Conservation (phyloP, 2,113 vertebrate species). For the Heterotilapia buettikoferi region DNA sequence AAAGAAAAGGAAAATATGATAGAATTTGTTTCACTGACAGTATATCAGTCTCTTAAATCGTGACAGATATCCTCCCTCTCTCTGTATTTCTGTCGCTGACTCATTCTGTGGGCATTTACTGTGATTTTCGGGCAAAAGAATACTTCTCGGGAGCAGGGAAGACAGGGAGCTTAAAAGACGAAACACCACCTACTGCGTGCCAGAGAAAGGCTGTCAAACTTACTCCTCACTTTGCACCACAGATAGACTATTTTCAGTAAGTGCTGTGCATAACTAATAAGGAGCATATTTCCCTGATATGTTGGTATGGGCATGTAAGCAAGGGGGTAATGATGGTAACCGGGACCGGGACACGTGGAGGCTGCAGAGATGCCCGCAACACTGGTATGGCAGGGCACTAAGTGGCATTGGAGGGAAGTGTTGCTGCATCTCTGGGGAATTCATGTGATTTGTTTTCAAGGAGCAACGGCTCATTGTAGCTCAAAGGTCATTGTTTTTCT, state of each 20-base stretch:
- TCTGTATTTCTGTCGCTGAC: slow-evolving; percentile 41
- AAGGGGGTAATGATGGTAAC: not conserved
- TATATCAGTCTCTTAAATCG: slow-evolving; percentile 33
- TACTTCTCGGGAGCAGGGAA: not conserved
- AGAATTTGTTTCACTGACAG: slow-evolving; percentile 30
- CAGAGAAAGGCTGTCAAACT: slow-evolving; percentile 40
- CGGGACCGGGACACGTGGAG: not conserved
- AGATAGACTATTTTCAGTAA: slow-evolving; percentile 25
- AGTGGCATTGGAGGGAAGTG: not conserved
- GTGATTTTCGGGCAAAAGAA: slow-evolving; percentile 26
- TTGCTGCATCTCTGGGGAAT: not conserved
- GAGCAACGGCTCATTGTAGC: slow-evolving; percentile 5
- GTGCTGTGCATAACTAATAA: slow-evolving; percentile 32
- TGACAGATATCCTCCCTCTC: slow-evolving; percentile 49
- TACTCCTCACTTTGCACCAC: slow-evolving; percentile 24
- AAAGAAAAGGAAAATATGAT: not conserved
- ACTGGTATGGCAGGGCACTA: not conserved
- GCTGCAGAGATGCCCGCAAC: not conserved
- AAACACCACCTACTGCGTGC: slow-evolving; percentile 21
- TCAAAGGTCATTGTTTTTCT: slow-evolving; percentile 46
- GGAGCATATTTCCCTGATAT: slow-evolving; percentile 1
- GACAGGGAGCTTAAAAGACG: slow-evolving; percentile 2
- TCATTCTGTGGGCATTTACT: slow-evolving; percentile 45
- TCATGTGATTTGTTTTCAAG: slow-evolving; percentile 28
- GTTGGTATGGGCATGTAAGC: not conserved